A percentile compares a stretch with the other conserved stretches of the same genome.
Conservation (phyloP, 2,113 vertebrate species). For the Nesoenas mayeri region DNA sequence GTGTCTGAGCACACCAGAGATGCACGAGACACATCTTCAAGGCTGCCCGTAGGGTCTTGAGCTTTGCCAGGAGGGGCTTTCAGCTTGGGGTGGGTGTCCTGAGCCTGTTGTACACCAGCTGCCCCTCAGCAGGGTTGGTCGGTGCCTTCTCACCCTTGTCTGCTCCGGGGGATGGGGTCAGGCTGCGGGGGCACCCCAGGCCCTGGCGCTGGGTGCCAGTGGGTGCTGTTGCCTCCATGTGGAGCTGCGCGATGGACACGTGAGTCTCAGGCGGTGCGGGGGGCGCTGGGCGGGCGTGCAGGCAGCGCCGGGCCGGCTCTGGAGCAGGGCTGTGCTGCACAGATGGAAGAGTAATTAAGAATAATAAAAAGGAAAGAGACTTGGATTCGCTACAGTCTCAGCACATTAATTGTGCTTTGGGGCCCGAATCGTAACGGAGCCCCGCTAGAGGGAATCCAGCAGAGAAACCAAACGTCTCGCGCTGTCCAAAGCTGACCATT, state of each 20-base stretch:
- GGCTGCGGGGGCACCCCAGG: not conserved
- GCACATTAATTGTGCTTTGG: conserved; percentile 68
- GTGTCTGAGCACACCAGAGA: accelerated
- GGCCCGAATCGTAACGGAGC: conserved; percentile 53
- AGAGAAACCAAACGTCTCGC: conserved; percentile 46
- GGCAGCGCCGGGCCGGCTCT: not conserved
- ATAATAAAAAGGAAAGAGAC: conserved; percentile 66
- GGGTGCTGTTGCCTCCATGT: not conserved
- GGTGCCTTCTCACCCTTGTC: not conserved
- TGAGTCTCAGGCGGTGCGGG: not conserved
- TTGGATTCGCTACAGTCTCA: conserved; percentile 67
- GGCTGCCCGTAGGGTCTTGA: not conserved
- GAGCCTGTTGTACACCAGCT: not conserved
- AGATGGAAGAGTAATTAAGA: conserved; percentile 73
- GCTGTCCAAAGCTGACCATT: conserved; percentile 61
- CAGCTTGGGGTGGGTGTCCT: not conserved
- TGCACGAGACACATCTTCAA: not conserved
- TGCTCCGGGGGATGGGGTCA: accelerated
- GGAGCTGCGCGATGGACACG: not conserved
- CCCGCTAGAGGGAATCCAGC: conserved; percentile 64
- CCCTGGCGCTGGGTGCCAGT: accelerated
- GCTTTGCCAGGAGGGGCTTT: not conserved
- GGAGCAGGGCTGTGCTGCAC: conserved; percentile 2
- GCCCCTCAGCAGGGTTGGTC: accelerated
- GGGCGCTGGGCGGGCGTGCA: not conserved